Percentiles rank a stretch among this genome's conserved stretches.
These are phyloP conservation scores for Sclerodermus sp. DNA, from an alignment of 2,888 invertebrate genomes.

Conservation along the genomic window DNA sequence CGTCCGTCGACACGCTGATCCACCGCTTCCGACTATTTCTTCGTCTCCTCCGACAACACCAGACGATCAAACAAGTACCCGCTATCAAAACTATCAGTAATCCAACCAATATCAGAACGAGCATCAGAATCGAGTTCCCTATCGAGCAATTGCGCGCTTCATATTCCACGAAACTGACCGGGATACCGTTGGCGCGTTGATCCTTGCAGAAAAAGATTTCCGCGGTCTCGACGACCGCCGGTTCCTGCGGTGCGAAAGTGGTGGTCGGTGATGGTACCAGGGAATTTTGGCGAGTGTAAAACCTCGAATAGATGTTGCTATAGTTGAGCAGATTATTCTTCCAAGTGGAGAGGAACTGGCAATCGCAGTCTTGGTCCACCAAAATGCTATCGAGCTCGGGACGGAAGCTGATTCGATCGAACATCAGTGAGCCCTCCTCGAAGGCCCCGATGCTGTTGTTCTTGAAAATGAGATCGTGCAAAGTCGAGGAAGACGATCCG, in stretches of 20 bases:
- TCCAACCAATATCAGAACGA: constrained; percentile 35
- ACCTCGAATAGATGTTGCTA: constrained; percentile 44
- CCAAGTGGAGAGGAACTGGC: constrained; percentile 58
- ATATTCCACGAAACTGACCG: constrained; percentile 42
- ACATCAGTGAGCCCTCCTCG: constrained; percentile 63
- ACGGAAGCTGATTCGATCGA: constrained; percentile 63
- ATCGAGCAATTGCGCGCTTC: constrained; percentile 43
- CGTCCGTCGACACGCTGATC: constrained; percentile 52
- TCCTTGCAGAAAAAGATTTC: constrained; percentile 47
- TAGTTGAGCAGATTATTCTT: constrained; percentile 50
- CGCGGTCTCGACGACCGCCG: constrained; percentile 37
- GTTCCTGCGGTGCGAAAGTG: constrained; percentile 31
- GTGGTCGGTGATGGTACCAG: constrained; percentile 17
- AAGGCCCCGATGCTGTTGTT: constrained; percentile 66
- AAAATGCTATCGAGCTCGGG: constrained; percentile 64
- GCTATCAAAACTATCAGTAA: constrained; percentile 30
- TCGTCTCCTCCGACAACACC: constrained; percentile 52
- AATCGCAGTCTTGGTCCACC: constrained; percentile 65
- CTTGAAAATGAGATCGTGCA: constrained; percentile 64
- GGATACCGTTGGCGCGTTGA: constrained; percentile 20
- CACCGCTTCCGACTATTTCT: constrained; percentile 52
- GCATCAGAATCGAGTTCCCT: constrained; percentile 42
- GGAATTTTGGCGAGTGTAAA: constrained; percentile 33
- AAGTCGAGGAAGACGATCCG: constrained; percentile 42
- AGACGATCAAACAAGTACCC: constrained; percentile 33